These are phyloP conservation scores for Emys orbicularis DNA, from an alignment of 2,797 vertebrate species.

Conservation along the genomic window DNA sequence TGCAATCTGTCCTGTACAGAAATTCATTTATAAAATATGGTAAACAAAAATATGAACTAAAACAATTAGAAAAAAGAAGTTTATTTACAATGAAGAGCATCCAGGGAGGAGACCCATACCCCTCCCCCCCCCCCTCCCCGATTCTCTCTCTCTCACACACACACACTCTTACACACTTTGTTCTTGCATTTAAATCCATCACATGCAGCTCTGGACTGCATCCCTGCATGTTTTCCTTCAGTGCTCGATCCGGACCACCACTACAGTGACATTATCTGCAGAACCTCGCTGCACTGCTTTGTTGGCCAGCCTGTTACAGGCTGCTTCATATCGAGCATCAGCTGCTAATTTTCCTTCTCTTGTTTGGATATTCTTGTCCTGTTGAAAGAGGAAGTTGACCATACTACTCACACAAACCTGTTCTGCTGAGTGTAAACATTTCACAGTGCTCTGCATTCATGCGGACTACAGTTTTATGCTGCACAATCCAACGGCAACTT, in stretches of 20 bases:
- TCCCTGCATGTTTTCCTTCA: conserved; percentile 61
- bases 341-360: conserved; percentile 80
- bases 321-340: conserved; percentile 85
- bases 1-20: not conserved
- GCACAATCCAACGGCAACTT: not conserved
- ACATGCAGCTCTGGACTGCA: not conserved
- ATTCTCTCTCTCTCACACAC: not conserved
- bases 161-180: not conserved
- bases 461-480: not conserved
- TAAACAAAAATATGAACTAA: not conserved
- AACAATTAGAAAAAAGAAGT: conserved; percentile 69
- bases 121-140: fast-evolving
- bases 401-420: fast-evolving
- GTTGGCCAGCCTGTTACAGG: conserved; percentile 91
- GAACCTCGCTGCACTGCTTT: conserved; percentile 95
- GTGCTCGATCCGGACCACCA: conserved; percentile 89
- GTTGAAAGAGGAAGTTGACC: not conserved
- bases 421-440: fast-evolving
- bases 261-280: conserved; percentile 95
- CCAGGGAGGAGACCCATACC: conserved; percentile 22
- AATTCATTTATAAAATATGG: not conserved
- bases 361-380: conserved; percentile 85
- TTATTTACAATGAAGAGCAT: conserved; percentile 82
- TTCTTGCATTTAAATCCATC: not conserved
- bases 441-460: not conserved